phyloP scores from a whole-genome alignment of 2,797 vertebrate species.

The Taeniopygia guttata region DNA sequence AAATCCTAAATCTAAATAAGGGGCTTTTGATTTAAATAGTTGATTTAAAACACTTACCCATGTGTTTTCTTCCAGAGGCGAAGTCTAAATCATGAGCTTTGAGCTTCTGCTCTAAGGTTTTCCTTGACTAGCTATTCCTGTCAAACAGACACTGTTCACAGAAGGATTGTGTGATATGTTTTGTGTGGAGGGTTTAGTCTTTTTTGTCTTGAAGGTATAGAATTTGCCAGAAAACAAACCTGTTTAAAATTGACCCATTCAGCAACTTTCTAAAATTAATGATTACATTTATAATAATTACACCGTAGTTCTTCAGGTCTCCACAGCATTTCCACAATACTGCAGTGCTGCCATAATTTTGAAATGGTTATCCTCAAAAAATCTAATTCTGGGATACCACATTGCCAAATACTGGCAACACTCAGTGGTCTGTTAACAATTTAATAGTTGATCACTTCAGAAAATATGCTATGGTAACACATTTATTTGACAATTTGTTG shows the following conservation, averaged over 20 bases:
- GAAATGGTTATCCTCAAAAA: background rate
- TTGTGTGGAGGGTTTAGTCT: background rate
- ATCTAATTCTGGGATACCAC: background rate
- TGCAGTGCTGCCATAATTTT: background rate
- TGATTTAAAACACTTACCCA: background rate
- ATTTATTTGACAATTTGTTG: background rate
- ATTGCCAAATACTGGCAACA: background rate
- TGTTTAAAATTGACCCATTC: background rate
- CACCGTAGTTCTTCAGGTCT: background rate
- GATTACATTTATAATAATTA: background rate
- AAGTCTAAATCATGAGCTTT: background rate
- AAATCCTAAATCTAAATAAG: background rate
- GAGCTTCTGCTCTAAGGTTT: background rate
- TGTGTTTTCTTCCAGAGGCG: background rate
- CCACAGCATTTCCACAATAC: background rate
- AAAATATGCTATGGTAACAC: background rate
- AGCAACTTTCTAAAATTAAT: background rate
- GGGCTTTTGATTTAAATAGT: background rate
- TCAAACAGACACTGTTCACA: background rate
- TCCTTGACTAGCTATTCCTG: background rate
- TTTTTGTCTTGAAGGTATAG: background rate
- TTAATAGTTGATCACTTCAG: background rate
- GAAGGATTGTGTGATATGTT: background rate
- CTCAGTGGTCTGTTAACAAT: background rate
- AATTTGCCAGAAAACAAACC: background rate